Percentiles rank a stretch among this genome's conserved stretches.
phyloP scores from a whole-genome alignment of 2,113 vertebrate genomes.

The Lichenostomus cassidix region DNA sequence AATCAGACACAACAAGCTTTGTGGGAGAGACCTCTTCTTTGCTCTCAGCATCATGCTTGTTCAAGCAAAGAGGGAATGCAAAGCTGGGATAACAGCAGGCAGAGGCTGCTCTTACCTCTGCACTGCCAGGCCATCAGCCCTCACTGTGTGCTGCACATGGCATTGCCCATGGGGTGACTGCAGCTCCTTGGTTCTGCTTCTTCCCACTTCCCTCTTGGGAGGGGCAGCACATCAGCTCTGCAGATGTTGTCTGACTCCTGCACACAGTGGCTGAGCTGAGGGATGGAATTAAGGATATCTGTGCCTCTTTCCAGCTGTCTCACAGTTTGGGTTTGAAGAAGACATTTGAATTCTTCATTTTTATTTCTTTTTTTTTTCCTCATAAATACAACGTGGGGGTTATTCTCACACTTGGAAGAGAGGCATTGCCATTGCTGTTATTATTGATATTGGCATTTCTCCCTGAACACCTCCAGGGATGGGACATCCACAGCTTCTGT shows the following conservation, averaged over 20 bases:
- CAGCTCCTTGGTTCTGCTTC: background rate
- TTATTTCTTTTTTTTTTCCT: background rate
- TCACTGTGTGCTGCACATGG: accelerated
- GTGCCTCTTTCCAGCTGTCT: background rate
- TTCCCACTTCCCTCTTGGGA: background rate
- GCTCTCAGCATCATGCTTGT: accelerated
- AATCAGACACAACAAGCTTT: background rate
- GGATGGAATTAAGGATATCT: background rate
- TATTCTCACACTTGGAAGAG: background rate
- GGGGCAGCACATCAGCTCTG: background rate
- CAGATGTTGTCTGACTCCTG: background rate
- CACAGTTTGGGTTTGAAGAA: background rate
- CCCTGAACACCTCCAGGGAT: background rate
- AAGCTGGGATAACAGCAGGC: background rate
- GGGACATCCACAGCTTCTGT: background rate
- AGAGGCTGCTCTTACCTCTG: background rate
- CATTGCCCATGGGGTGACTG: background rate
- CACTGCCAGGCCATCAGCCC: background rate
- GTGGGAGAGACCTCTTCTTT: background rate
- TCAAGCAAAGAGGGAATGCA: background rate
- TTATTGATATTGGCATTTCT: background rate
- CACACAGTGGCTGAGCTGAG: background rate
- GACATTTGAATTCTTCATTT: background rate
- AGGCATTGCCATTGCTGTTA: background rate
- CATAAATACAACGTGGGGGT: background rate